Evolutionary conservation across 2,797 vertebrate genomes (phyloP).

Genomic region (Coluber constrictor): DNA sequence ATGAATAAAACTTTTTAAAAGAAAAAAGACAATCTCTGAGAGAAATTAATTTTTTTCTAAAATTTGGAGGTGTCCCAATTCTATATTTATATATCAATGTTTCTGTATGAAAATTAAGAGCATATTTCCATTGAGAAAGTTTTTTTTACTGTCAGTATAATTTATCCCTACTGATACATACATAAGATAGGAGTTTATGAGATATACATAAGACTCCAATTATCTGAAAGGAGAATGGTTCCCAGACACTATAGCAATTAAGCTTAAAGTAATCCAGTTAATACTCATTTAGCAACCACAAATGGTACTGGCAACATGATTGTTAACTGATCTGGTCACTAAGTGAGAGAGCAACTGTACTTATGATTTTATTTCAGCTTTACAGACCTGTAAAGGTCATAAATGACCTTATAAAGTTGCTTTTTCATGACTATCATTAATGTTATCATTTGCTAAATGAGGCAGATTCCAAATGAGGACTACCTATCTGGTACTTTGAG

Average conservation of each 20-base stretch:
- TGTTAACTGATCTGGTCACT: neutral
- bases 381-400: neutral
- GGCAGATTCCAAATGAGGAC: neutral
- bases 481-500: neutral
- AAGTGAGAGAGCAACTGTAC: neutral
- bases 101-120: neutral
- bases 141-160: neutral
- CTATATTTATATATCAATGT: neutral
- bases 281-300: neutral
- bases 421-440: neutral
- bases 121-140: neutral
- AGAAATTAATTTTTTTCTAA: neutral
- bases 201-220: neutral
- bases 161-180: neutral
- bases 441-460: neutral
- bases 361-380: neutral
- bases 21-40: no score
- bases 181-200: neutral
- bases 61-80: neutral
- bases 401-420: neutral
- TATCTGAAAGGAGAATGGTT: neutral
- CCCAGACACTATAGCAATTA: neutral
- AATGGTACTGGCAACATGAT: neutral
- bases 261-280: neutral
- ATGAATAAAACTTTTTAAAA: no score